Conservation (phyloP, 2,113 vertebrate genomes). For the Ameiurus melas region DNA sequence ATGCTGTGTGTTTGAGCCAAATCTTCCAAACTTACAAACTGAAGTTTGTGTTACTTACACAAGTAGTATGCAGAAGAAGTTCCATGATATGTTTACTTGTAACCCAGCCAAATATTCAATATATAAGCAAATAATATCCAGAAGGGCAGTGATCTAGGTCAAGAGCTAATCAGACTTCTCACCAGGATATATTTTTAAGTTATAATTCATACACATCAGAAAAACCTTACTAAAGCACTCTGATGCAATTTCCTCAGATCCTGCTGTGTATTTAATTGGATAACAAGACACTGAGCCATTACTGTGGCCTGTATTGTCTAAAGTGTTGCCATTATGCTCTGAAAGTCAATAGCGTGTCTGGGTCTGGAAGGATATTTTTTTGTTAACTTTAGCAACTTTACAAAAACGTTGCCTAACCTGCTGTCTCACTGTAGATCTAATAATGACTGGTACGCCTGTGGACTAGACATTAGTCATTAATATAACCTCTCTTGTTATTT, state of each 20-base stretch:
- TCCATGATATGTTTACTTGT: neutral
- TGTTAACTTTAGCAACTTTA: constrained; percentile 48
- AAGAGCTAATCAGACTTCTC: constrained; percentile 28
- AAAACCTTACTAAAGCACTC: constrained; percentile 31
- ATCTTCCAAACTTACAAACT: neutral
- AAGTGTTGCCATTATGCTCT: constrained; percentile 36
- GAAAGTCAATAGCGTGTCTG: constrained; percentile 48
- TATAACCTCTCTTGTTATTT: neutral
- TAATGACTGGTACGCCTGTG: constrained; percentile 4
- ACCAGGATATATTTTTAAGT: constrained; percentile 31
- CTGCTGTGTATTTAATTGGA: constrained; percentile 41
- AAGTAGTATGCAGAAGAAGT: neutral
- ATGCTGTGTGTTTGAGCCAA: neutral
- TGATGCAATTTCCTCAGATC: constrained; percentile 46
- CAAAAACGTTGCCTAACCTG: constrained; percentile 28
- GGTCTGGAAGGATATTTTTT: constrained; percentile 12
- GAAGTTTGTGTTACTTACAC: constrained; percentile 5
- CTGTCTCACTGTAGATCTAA: constrained; percentile 25
- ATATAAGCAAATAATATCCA: neutral
- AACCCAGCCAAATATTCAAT: constrained; percentile 9
- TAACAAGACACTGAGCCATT: constrained; percentile 48
- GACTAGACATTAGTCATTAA: constrained; percentile 36
- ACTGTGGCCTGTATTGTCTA: constrained; percentile 40
- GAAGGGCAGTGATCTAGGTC: constrained; percentile 22
- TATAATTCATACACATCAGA: constrained; percentile 32